phyloP scores from a whole-genome alignment of 2,888 invertebrate species.

The Orthosia gothica region DNA sequence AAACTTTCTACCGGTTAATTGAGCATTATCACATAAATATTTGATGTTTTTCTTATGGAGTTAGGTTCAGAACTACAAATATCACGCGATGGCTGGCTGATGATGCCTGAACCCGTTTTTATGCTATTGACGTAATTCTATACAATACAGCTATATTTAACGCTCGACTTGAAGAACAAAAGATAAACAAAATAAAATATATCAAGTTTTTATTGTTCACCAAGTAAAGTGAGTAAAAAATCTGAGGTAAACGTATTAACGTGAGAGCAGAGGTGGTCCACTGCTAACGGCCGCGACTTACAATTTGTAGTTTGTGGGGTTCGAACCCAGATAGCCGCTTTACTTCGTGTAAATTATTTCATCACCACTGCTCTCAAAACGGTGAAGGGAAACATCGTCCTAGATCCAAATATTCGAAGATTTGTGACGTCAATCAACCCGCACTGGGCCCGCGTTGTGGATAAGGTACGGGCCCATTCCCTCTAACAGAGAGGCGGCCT shows the following conservation, averaged over 20 bases:
- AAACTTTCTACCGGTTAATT: neutral
- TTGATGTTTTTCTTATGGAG: neutral
- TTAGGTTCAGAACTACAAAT: conserved; percentile 13
- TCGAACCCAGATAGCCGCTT: too few relatives aligned
- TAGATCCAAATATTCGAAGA: too few relatives aligned
- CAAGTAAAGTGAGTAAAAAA: neutral
- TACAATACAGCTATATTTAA: conserved; percentile 2
- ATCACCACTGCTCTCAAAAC: too few relatives aligned
- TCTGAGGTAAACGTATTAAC: neutral
- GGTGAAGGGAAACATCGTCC: too few relatives aligned
- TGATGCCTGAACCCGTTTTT: conserved; percentile 4
- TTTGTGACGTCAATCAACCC: too few relatives aligned
- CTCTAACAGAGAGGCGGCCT: too few relatives aligned
- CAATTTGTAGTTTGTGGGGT: too few relatives aligned
- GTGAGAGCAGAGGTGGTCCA: too few relatives aligned
- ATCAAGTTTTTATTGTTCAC: neutral
- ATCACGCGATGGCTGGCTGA: neutral
- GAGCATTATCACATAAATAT: neutral
- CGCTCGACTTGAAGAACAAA: conserved; percentile 6
- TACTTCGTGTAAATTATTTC: too few relatives aligned
- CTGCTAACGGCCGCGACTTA: too few relatives aligned
- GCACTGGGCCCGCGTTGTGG: too few relatives aligned
- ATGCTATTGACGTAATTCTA: conserved; percentile 1
- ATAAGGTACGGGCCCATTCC: too few relatives aligned
- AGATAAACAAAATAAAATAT: neutral